phyloP scores from a whole-genome alignment of 2,113 vertebrate genomes.

The Lepidothrix coronata region DNA sequence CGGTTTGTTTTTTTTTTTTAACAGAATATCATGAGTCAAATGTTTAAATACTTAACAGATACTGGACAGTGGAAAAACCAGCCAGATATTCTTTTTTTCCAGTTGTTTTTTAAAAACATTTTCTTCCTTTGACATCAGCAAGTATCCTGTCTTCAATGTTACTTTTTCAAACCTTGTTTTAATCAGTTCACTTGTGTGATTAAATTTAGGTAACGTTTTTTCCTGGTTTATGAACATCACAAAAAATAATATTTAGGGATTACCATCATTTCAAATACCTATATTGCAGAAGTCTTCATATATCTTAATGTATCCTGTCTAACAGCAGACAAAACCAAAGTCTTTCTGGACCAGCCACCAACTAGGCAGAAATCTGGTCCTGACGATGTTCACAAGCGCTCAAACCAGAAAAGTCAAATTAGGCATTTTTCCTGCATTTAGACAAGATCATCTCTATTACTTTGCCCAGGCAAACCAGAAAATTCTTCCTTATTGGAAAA shows the following conservation, averaged over 20 bases:
- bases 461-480: background rate
- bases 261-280: background rate
- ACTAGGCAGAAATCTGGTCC: background rate
- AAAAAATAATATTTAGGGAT: background rate
- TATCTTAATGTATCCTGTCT: background rate
- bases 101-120: background rate
- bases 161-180: background rate
- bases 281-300: background rate
- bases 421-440: background rate
- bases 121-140: background rate
- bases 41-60: background rate
- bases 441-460: background rate
- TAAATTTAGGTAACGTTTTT: background rate
- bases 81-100: background rate
- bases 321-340: background rate
- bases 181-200: background rate
- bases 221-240: background rate
- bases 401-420: background rate
- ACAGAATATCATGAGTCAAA: background rate
- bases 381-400: background rate
- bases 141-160: background rate
- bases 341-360: background rate
- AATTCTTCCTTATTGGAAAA: background rate
- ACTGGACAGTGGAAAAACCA: background rate
- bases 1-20: background rate